Conservation (phyloP, 2,113 vertebrate species). For the Takifugu bimaculatus region DNA sequence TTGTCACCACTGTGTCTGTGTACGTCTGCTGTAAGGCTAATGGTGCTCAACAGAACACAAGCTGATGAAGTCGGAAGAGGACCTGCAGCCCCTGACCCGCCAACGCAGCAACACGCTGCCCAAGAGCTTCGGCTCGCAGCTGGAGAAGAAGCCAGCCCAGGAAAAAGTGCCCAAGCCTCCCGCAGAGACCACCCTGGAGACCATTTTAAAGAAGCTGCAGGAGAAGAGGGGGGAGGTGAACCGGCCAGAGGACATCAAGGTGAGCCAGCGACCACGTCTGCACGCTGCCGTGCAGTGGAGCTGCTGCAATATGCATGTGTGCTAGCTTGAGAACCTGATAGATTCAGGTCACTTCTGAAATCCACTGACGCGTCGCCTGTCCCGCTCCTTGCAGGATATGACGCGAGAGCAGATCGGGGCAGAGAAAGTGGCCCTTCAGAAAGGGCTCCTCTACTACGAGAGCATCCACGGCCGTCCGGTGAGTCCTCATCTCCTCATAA, state of each 20-base stretch:
- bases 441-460: slow-evolving; percentile 91
- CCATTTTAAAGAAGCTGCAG: slow-evolving; percentile 85
- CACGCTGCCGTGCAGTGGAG: background rate
- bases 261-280: slow-evolving; percentile 36
- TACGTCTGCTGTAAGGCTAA: background rate
- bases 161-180: slow-evolving; percentile 85
- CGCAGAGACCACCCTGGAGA: slow-evolving; percentile 85
- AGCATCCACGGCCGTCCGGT: slow-evolving; percentile 93
- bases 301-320: background rate
- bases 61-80: slow-evolving; percentile 89
- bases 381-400: slow-evolving; percentile 82
- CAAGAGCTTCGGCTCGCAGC: slow-evolving; percentile 95
- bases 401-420: slow-evolving; percentile 90
- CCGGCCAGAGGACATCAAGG: slow-evolving; percentile 94
- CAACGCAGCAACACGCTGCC: slow-evolving; percentile 97
- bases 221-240: slow-evolving; percentile 86
- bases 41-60: slow-evolving; percentile 78
- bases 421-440: slow-evolving; percentile 93
- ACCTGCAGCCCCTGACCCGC: slow-evolving; percentile 84
- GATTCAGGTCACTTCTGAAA: background rate
- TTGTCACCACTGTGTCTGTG: background rate
- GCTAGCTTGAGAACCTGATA: background rate
- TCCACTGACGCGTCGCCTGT: slow-evolving; percentile 20
- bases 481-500: slow-evolving; percentile 11
- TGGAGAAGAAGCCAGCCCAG: slow-evolving; percentile 84